Percentiles rank a stretch among this genome's conserved stretches.
These are phyloP conservation scores for Schizopygopsis pylzovi DNA, from an alignment of 2,797 vertebrate species.

Conservation along the genomic window DNA sequence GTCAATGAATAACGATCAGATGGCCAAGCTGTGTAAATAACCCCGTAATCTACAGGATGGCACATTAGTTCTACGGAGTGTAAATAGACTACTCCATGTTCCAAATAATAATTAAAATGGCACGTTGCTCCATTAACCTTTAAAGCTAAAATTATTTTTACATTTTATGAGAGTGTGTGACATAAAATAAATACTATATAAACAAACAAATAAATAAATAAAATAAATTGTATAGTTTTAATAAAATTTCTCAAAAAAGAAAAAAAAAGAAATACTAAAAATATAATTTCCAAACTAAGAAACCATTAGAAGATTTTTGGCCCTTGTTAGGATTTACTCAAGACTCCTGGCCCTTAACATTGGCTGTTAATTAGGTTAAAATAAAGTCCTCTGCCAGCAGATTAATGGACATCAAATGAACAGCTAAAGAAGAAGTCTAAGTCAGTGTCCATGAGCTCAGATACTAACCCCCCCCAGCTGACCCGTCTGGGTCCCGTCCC, in stretches of 20 bases:
- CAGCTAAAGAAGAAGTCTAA: conserved; percentile 70
- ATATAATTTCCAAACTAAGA: conserved; percentile 65
- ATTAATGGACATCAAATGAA: conserved; percentile 74
- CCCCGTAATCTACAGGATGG: too few relatives aligned
- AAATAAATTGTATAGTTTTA: conserved; percentile 27
- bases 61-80: too few relatives aligned
- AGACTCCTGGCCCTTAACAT: conserved; percentile 67
- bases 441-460: conserved; percentile 70
- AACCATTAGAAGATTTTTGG: conserved; percentile 66
- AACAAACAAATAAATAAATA: not conserved
- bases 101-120: too few relatives aligned
- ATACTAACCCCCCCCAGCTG: conserved; percentile 50
- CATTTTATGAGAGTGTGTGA: not conserved
- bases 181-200: not conserved
- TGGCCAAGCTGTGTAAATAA: too few relatives aligned
- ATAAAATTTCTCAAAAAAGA: conserved; percentile 4
- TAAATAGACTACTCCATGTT: too few relatives aligned
- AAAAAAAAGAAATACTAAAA: not conserved
- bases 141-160: not conserved
- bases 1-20: too few relatives aligned
- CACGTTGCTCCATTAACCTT: too few relatives aligned
- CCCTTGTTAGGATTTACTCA: conserved; percentile 73
- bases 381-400: conserved; percentile 71
- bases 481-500: conserved; percentile 30
- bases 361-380: conserved; percentile 80